These are phyloP conservation scores for Belgica antarctica DNA, from an alignment of 2,888 invertebrate genomes.

Conservation along the genomic window DNA sequence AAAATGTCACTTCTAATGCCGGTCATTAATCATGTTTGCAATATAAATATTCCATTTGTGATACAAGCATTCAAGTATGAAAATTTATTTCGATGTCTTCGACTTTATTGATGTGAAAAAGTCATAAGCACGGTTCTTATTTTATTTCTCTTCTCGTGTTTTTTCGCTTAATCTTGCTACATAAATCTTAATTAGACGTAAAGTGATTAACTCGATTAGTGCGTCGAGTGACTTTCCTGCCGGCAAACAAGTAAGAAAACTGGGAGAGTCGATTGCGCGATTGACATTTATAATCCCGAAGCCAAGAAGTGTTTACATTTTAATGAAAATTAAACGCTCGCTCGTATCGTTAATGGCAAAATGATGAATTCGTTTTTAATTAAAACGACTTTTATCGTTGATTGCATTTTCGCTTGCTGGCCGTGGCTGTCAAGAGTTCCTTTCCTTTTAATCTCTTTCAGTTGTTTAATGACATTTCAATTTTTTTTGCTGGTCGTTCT, in stretches of 20 bases:
- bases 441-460: neutral
- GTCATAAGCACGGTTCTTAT: constrained; percentile 7
- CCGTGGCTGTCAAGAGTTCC: constrained; percentile 1
- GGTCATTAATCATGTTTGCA: constrained; percentile 38
- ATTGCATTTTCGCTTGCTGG: constrained; percentile 10
- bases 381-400: constrained; percentile 28
- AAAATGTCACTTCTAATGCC: constrained; percentile 2
- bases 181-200: constrained; percentile 43
- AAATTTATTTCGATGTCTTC: neutral
- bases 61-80: neutral
- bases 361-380: constrained; percentile 41
- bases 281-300: constrained; percentile 16
- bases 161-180: constrained; percentile 7
- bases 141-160: neutral
- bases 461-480: constrained; percentile 29
- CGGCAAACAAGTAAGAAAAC: neutral
- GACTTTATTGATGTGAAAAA: constrained; percentile 12
- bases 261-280: constrained; percentile 24
- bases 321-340: constrained; percentile 38
- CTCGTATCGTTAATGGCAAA: neutral
- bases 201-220: constrained; percentile 44
- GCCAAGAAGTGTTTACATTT: constrained; percentile 25
- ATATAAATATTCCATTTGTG: constrained; percentile 25
- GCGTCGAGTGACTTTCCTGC: neutral
- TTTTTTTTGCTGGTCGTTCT: constrained; percentile 27